These are phyloP conservation scores for Tubulanus polymorphus DNA, from an alignment of 2,888 invertebrate species.

Conservation along the genomic window DNA sequence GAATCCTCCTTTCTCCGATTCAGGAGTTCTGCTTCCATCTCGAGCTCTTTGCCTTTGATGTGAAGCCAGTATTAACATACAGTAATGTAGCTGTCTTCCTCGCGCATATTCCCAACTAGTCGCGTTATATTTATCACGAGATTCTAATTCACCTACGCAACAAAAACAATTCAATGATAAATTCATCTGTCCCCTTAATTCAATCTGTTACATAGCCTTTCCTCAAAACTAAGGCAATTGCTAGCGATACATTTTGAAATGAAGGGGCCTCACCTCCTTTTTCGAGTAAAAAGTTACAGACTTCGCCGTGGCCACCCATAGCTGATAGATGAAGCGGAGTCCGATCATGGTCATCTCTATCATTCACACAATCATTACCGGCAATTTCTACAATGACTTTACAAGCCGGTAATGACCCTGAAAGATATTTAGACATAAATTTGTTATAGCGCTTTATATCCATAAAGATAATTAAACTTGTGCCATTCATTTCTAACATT, in stretches of 20 bases:
- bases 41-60: constrained; percentile 41
- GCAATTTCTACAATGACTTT: constrained; percentile 47
- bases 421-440: too few relatives aligned
- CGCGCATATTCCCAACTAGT: constrained; percentile 51
- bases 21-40: background rate
- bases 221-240: too few relatives aligned
- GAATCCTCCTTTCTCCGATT: background rate
- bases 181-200: background rate
- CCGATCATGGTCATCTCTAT: constrained; percentile 40
- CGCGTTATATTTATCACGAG: constrained; percentile 41
- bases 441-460: too few relatives aligned
- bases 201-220: too few relatives aligned
- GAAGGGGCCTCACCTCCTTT: constrained; percentile 45
- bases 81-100: constrained; percentile 49
- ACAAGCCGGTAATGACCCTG: constrained; percentile 46
- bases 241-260: too few relatives aligned
- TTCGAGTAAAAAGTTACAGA: constrained; percentile 49
- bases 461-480: too few relatives aligned
- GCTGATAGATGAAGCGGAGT: constrained; percentile 50
- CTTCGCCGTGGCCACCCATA: constrained; percentile 52
- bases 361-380: constrained; percentile 33
- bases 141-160: constrained; percentile 41
- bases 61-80: constrained; percentile 51
- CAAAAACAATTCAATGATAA: constrained; percentile 6
- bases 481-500: too few relatives aligned